phyloP scores from a whole-genome alignment of 2,113 vertebrate species.

The Lepus timidus region DNA sequence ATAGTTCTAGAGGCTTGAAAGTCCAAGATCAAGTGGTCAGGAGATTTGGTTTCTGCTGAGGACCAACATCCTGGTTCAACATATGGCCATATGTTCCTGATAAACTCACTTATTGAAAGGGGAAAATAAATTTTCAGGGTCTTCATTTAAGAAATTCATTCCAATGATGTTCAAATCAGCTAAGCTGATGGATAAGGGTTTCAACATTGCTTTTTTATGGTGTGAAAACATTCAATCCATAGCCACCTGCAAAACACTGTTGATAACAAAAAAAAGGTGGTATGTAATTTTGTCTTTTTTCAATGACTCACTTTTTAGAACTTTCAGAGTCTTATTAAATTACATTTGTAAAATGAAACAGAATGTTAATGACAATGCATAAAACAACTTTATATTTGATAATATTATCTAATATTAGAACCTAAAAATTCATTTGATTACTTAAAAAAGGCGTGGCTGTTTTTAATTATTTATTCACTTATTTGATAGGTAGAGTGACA shows the following conservation, averaged over 20 bases:
- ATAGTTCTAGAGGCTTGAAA: not conserved
- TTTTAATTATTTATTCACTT: no score
- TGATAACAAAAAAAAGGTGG: not conserved
- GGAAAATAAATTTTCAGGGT: not conserved
- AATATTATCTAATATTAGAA: not conserved
- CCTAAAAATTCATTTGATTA: not conserved
- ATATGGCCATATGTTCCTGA: not conserved
- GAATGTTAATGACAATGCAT: not conserved
- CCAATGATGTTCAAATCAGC: not conserved
- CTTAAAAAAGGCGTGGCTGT: no score
- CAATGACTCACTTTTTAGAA: not conserved
- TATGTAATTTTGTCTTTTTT: not conserved
- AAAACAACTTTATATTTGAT: not conserved
- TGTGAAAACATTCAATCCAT: not conserved
- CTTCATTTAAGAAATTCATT: not conserved
- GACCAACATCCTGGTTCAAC: not conserved
- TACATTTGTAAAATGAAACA: slow-evolving; percentile 10
- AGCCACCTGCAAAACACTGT: not conserved
- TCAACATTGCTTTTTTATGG: not conserved
- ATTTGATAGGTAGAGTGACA: no score
- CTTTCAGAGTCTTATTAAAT: slow-evolving; percentile 11
- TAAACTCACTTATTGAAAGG: not conserved
- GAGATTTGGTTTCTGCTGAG: rapidly evolving
- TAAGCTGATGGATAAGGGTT: not conserved
- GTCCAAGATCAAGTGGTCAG: not conserved